A percentile compares a stretch with the other conserved stretches of the same genome.
Evolutionary conservation across 2,113 vertebrate genomes (phyloP).

Genomic region (Etheostoma cragini): DNA sequence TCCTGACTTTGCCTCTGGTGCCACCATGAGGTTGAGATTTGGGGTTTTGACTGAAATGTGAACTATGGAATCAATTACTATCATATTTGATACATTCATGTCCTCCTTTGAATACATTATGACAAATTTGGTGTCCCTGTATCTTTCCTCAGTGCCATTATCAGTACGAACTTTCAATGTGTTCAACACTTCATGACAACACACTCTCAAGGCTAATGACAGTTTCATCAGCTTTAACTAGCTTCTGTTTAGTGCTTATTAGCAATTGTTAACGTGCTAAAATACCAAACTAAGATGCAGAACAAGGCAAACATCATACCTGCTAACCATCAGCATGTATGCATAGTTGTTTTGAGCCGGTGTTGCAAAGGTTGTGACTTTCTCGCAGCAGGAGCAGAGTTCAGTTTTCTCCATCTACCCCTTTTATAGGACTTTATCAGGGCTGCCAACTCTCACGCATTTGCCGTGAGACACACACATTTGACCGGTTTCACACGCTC

Average conservation of each 20-base stretch:
- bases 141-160: not conserved
- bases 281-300: not conserved
- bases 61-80: not conserved
- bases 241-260: not conserved
- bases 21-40: not conserved
- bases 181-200: not conserved
- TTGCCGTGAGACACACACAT: no score
- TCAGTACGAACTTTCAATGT: not conserved
- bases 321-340: not conserved
- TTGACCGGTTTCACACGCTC: no score
- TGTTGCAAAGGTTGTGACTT: no score
- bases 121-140: not conserved
- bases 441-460: no score
- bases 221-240: not conserved
- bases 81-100: not conserved
- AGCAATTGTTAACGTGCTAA: not conserved
- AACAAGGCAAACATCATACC: not conserved
- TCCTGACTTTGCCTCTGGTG: not conserved
- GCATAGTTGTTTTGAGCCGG: not conserved
- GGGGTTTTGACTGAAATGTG: not conserved
- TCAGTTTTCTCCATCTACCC: no score
- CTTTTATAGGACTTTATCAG: no score
- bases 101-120: not conserved
- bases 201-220: not conserved
- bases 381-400: no score